Conservation (phyloP, 2,113 vertebrate species). For the Damaliscus lunatus region DNA sequence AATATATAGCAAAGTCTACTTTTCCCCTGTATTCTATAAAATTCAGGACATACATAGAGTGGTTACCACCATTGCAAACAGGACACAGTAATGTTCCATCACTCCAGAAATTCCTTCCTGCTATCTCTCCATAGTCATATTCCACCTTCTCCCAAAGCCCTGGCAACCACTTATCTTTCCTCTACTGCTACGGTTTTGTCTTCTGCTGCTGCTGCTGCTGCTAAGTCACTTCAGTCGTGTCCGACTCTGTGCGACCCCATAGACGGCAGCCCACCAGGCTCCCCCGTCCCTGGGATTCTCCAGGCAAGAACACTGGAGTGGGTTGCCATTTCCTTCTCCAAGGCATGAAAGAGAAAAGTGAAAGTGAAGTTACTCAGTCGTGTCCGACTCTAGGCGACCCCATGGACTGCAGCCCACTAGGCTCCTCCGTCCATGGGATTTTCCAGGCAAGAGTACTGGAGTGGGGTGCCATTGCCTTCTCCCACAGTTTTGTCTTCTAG, state of each 20-base stretch:
- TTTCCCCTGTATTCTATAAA: not conserved
- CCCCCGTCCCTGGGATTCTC: fast-evolving
- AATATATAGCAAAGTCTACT: not conserved
- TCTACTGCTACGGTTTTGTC: not conserved
- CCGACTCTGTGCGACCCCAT: no score
- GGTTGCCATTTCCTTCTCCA: no score
- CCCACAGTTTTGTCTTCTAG: not conserved
- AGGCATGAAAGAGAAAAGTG: no score
- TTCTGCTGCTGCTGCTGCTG: not conserved
- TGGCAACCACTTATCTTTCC: not conserved
- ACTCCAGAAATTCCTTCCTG: not conserved
- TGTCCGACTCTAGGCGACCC: fast-evolving
- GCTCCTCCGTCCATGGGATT: no score
- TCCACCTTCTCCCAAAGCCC: not conserved
- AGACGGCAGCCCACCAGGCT: no score
- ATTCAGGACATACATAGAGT: not conserved
- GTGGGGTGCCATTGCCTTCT: no score
- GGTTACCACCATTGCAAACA: not conserved
- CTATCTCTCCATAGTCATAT: not conserved
- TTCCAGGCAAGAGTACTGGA: no score
- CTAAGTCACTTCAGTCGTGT: fast-evolving
- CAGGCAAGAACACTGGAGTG: no score
- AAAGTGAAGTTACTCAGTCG: no score
- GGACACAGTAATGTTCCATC: not conserved
- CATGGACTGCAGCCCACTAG: no score